Conservation (phyloP, 2,113 vertebrate species). For the Leptobrachium leishanense region DNA sequence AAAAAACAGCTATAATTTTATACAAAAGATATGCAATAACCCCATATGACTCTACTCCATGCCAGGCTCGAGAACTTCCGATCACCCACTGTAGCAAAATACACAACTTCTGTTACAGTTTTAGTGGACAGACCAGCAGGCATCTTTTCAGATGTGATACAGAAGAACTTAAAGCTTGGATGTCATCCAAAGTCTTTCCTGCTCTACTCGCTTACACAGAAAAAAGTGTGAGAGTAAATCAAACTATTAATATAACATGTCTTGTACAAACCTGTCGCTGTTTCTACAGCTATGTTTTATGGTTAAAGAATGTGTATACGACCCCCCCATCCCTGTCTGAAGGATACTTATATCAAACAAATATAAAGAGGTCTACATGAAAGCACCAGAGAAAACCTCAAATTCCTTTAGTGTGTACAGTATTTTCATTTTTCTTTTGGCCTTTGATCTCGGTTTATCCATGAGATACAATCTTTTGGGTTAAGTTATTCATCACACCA, state of each 20-base stretch:
- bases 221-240: not conserved
- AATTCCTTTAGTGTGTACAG: not conserved
- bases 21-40: not conserved
- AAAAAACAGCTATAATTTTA: not conserved
- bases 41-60: not conserved
- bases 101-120: not conserved
- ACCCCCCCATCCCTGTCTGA: no score
- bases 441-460: not conserved
- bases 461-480: not conserved
- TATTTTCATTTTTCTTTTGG: not conserved
- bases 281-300: not conserved
- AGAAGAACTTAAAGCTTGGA: not conserved
- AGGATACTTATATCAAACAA: slow-evolving; percentile 12
- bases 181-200: no score
- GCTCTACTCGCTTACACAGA: not conserved
- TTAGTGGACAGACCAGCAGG: not conserved
- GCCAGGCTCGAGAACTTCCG: not conserved
- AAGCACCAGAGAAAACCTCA: not conserved
- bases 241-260: slow-evolving; percentile 4
- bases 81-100: not conserved
- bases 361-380: not conserved
- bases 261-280: not conserved
- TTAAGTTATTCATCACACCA: slow-evolving; percentile 1
- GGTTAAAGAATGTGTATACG: not conserved
- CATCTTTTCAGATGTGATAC: not conserved